Base-by-base conservation (phyloP, 2,888 invertebrate genomes). In the Hymenopus coronatus region DNA sequence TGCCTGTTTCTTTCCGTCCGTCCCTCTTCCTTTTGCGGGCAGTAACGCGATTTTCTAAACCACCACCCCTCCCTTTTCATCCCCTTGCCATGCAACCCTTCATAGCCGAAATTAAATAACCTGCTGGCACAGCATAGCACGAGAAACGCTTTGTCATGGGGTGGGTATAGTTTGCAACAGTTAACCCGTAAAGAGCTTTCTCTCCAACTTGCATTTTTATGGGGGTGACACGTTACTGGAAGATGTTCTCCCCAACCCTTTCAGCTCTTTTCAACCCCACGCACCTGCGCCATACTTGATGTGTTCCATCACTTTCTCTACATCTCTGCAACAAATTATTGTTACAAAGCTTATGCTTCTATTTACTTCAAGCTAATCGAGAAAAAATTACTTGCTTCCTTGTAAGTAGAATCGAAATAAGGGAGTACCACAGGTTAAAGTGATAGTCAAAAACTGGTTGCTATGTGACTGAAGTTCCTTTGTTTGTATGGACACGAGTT, bases 1-100 rank as follows among this genome's bases (percentile, higher is more conserved):
- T 70, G 15, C 54, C 20, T 3, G 25, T 70, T 70, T 70, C 54
- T 70, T 70, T 70, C 54, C 54, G 20, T 20, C 54, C 54, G 54
- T 70, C 54, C 54, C 6, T 70, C 54, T 70, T 70, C 54, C 54
- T 87, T 46, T 54, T 40, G 87, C 81, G 81, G 86, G 82, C 87
- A 40, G 87, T 87, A 87, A 87, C 87, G 87, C 87, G 87, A 87
- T 87, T 87, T 82, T 87, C 27, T 30, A 33, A 87, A 82, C 87
- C 87, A 82, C 82, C 82, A 30, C 40, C 82, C 30, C 54, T 87
- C 87, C 54, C 86, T 87, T 82, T 87, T 87, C 82, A 40, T 87
- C 82, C 87, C 81, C 82, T 33, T 87, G 33, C 82, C 54, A 54
- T 15, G 54, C 87, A 87, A 81, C 87, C 28, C 87, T 82, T 82